Base-by-base conservation (phyloP, 2,888 invertebrate species). In the Cheilosia urbana region DNA sequence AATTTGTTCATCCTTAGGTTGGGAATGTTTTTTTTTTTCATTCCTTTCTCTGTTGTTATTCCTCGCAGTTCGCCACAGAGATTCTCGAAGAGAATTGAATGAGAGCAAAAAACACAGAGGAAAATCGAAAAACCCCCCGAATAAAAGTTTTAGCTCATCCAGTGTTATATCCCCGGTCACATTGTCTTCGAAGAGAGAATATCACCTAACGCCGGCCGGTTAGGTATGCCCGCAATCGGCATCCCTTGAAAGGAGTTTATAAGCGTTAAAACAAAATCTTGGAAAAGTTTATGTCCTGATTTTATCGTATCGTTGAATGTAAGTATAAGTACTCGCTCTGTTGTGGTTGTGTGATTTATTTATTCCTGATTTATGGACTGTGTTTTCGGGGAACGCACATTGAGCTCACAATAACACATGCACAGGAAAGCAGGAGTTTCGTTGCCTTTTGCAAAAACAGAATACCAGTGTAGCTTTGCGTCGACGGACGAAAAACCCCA, bases 241-340 rank as follows among this genome's bases (percentile, higher is more conserved):
- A 15, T 57, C 19, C 17, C 49, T 45, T 34, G 30, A 58, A 81
- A 69, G 19, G 58, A 71, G 75, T 81, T 65, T 72, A 53, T 78
- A 82, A 76, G 66, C 76, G 71, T 82, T 77, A 62, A 76, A 71
- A 47, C 51, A 82, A 77, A 77, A 77, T 68, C 60, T 72, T 82
- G 24, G 34, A 71, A 75, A 69, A 76, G 65, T 82, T 81, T 71
- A 53, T 68, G 76, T 76, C 68, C 66, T 76, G 49, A 68, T 76
- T 66, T 60, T 68, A 76, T 76, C 66, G 76, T 75, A 65, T 37
- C 63, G 63, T 75, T 66, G 75, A 75, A 75, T 66, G 65, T 65
- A 51, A 75, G 65, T 76, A 27, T 27, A 66, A 76, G 76, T 60
- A 60, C 68, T 76, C 30, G 4, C 21, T 17, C 4, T 15, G 30